Base-by-base conservation (phyloP, 2,113 vertebrate species). In the Podarcis cretensis region DNA sequence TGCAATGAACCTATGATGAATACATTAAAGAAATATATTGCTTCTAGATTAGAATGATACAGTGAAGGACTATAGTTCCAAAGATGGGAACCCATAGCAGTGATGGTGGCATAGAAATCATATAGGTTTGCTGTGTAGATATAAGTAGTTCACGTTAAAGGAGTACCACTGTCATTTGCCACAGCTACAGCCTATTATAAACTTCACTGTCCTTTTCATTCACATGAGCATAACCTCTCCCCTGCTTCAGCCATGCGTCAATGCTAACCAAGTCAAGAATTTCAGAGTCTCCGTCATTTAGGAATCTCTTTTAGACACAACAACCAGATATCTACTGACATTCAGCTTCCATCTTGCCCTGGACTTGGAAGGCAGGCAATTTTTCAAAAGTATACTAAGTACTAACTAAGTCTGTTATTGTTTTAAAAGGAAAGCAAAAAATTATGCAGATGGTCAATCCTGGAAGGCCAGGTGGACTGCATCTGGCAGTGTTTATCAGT, bases 401-500 rank as follows among this genome's bases (percentile, higher is more conserved):
- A 89, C 86, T 94, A 95, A 78, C 37, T 89, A 85, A 91, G 84
- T 57, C 86, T 84, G 57, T 95, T 94, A 92, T 91, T 80, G 84
- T 94, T 97, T 92, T 94, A 86, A 95, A 96, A 96, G 80, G 89
- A 94, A 94, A 95, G 95, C 92, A 94, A 77, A 78, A 95, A 95
- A 94, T 95, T 93, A 95, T 93, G 93, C 93, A 96, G 95, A 96
- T 95, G 93, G 73, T 90, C 91, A 95, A 79, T 92, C 89, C 86
- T 90, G 68, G 89, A 86, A 91, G 85, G 92, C 93, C 97, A 97
- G 96, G 96, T 96, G 97, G 96, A 90, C 93, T 92, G 27, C 95
- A 94, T 97, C 95, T 93, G 91, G 94, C 92, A 96, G 83, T 97
- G 97, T 97, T 98, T 98, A 96, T 96, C 13, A 96, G 96, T 96